Base-by-base conservation (phyloP, 2,797 vertebrate species). In the Taeniopygia guttata region DNA sequence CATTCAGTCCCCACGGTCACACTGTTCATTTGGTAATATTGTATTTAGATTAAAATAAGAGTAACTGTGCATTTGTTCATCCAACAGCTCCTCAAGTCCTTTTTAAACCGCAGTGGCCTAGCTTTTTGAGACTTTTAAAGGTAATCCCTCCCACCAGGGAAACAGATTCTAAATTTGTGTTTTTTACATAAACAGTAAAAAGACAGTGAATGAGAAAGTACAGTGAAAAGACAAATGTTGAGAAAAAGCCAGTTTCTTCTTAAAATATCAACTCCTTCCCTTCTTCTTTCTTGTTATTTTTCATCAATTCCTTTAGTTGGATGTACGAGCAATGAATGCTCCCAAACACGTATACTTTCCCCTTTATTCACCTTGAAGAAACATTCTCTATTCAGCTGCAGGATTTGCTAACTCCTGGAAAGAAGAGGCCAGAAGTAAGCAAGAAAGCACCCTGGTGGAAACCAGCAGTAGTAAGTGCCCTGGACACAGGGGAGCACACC, bases 401-500 rank as follows among this genome's bases (percentile, higher is more conserved):
- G 52, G 27, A 40, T 14, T 69, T 62, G 20, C 5, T n/a, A 66
- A 58, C 13, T 64, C 23, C 16, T 73, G 30, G 54, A 51, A 69
- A 34, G 56, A 64, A 58, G 40, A 34, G 36, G 59, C 5, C 27
- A 20, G 46, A 59, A 15, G 29, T 1, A 6, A 60, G 22, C 20
- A 78, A 27, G 49, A 29, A 78, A 43, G 58, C 1, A 5, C 11
- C 25, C 7, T 30, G 64, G 46, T 25, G 64, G 42, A 10, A 63
- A 26, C 17, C 4, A 20, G 45, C n/a, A 89, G 32, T 27, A 51
- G 8, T 3, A 27, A 20, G 43, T 10, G 13, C n/a, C 68, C 19
- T n/a, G 30, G 1, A 0, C 6, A 27, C 7, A 1, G 9, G n/a
- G 29, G 7, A 76, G 58, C 20, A 3, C 36, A 7, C 9, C 46